Percentiles rank a stretch among this genome's conserved stretches.
Evolutionary conservation across 2,888 invertebrate species (phyloP).

Genomic region (Seira musarum): DNA sequence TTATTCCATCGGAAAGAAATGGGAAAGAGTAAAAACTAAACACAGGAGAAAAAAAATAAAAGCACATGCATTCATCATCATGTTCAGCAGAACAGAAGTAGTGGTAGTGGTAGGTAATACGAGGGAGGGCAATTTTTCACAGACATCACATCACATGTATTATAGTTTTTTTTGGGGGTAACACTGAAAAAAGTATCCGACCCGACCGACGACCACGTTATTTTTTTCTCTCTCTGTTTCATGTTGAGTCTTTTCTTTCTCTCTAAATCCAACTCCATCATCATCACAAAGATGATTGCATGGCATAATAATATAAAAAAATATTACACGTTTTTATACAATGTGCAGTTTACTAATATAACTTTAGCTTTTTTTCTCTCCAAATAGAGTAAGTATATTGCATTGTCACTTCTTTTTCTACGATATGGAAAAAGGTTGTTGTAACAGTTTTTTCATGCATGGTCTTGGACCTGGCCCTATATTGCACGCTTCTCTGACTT

Average conservation of each 20-base stretch:
- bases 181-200: conserved; percentile 33
- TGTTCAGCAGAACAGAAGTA: conserved; percentile 26
- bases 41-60: conserved; percentile 42
- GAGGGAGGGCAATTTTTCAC: conserved; percentile 69
- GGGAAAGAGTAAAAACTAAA: conserved; percentile 9
- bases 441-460: neutral
- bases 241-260: conserved; percentile 18
- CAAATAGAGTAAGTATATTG: neutral
- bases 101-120: conserved; percentile 48
- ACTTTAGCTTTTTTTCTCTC: neutral
- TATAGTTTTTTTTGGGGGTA: conserved; percentile 55
- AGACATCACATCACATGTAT: conserved; percentile 57
- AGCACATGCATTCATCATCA: conserved; percentile 56
- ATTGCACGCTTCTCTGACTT: neutral
- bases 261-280: conserved; percentile 16
- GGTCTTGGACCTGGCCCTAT: no score
- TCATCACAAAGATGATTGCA: conserved; percentile 6
- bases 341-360: neutral
- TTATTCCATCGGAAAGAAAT: no score
- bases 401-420: neutral
- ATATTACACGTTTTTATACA: no score
- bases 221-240: conserved; percentile 20
- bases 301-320: no score
- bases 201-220: conserved; percentile 56
- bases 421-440: conserved; percentile 3